These are phyloP conservation scores for Schizopygopsis pylzovi DNA, from an alignment of 2,797 vertebrate species.

Conservation along the genomic window DNA sequence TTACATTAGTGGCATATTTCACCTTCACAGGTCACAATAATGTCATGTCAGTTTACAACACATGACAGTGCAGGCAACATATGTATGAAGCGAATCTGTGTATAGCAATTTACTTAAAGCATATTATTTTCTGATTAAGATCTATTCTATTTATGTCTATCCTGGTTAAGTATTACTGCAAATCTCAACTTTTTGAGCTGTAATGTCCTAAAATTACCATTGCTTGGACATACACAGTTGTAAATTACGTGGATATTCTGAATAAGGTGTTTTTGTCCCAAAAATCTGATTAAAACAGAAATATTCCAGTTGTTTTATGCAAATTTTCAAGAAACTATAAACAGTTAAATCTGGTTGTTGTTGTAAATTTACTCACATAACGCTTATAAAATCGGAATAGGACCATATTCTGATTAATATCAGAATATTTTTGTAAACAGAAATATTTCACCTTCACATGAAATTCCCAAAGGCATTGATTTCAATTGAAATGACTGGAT, in stretches of 20 bases:
- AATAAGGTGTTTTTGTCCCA: background rate
- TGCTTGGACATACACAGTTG: background rate
- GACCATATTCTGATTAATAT: background rate
- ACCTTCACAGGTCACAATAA: constrained; percentile 53
- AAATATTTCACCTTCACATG: background rate
- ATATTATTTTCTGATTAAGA: background rate
- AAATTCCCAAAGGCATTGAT: background rate
- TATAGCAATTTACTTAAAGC: background rate
- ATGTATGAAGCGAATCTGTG: background rate
- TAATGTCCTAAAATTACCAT: background rate
- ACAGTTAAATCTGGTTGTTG: background rate
- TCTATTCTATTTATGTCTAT: background rate
- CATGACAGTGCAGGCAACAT: background rate
- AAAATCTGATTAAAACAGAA: background rate
- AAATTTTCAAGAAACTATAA: background rate
- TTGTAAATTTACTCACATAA: background rate
- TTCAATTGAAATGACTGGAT: background rate
- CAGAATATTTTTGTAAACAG: background rate
- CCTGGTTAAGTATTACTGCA: background rate
- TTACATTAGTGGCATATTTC: constrained; percentile 58
- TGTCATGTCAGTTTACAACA: background rate
- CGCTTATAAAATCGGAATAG: background rate
- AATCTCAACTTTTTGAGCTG: background rate
- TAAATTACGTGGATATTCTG: background rate
- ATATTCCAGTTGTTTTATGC: background rate